Evolutionary conservation across 2,888 invertebrate genomes (phyloP).

Genomic region (Pammene aurita): DNA sequence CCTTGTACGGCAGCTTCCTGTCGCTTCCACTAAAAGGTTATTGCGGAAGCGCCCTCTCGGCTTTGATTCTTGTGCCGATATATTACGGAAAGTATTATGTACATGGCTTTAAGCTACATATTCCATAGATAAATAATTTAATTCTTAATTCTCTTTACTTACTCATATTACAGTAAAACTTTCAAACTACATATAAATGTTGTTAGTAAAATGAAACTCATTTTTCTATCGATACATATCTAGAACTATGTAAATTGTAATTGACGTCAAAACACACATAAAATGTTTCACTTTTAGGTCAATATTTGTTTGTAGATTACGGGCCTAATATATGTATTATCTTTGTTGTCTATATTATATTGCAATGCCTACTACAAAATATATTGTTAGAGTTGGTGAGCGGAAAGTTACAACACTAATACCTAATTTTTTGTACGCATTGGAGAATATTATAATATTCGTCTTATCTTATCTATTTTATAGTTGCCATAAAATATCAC

Average conservation of each 20-base stretch:
- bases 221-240: background rate
- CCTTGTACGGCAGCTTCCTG: conserved; percentile 13
- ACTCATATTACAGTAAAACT: too few species aligned
- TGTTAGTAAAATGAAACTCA: too few species aligned
- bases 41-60: conserved; percentile 29
- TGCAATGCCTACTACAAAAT: too few species aligned
- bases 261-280: background rate
- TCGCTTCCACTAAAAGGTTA: conserved; percentile 29
- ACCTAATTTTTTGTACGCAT: too few species aligned
- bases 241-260: background rate
- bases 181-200: too few species aligned
- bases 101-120: background rate
- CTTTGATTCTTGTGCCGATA: conserved; percentile 16
- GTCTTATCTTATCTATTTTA: too few species aligned
- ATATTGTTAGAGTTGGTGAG: too few species aligned
- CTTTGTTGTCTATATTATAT: too few species aligned
- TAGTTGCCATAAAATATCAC: background rate
- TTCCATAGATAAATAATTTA: too few species aligned
- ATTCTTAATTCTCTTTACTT: too few species aligned
- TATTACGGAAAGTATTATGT: conserved; percentile 2
- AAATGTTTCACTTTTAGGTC: background rate
- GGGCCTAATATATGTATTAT: background rate
- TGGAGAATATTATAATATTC: too few species aligned
- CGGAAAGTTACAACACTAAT: too few species aligned
- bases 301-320: background rate